Percentiles rank a stretch among this genome's conserved stretches.
These are phyloP conservation scores for Saccopteryx bilineata DNA, from an alignment of 2,113 vertebrate species.

Conservation along the genomic window DNA sequence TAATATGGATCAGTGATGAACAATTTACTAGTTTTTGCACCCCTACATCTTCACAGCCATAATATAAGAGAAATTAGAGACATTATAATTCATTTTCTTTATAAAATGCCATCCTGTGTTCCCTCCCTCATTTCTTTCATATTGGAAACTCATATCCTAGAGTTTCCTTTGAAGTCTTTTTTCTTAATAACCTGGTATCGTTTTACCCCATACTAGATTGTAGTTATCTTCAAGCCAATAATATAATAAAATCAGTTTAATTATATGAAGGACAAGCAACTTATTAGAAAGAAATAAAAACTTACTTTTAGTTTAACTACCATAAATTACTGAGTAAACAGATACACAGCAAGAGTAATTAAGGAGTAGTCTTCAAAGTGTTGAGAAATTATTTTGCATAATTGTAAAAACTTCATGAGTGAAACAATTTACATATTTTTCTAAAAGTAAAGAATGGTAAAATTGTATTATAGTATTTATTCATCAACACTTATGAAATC, in stretches of 20 bases:
- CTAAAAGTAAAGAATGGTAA: not conserved
- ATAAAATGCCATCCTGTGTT: not conserved
- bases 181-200: not conserved
- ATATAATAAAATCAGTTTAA: not conserved
- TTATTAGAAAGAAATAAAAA: not conserved
- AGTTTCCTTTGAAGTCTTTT: conserved; percentile 11
- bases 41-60: not conserved
- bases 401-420: not conserved
- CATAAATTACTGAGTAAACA: not conserved
- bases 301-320: not conserved
- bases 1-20: not conserved
- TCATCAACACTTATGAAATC: not conserved
- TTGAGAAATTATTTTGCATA: not conserved
- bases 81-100: not conserved
- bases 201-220: not conserved
- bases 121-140: not conserved
- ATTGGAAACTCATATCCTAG: too few relatives aligned
- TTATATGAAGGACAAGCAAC: not conserved
- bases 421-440: conserved; percentile 13
- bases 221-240: not conserved
- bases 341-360: not conserved
- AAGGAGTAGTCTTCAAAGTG: not conserved
- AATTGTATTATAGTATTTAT: not conserved
- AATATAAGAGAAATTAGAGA: not conserved
- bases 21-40: not conserved